Evolutionary conservation across 2,113 vertebrate species (phyloP).

Genomic region (Myiozetetes cayanensis): DNA sequence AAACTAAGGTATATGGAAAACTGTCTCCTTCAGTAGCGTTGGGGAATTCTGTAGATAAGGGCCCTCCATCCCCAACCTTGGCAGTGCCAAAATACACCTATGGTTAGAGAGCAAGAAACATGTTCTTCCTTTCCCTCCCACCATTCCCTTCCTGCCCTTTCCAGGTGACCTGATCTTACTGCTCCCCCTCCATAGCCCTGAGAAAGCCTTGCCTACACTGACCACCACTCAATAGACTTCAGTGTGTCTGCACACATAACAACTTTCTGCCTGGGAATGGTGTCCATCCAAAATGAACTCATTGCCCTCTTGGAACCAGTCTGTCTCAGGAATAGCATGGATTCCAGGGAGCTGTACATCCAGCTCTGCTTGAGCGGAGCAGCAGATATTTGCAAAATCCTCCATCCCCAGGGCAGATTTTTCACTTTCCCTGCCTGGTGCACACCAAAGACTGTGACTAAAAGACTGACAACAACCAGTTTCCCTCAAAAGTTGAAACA

Average conservation of each 20-base stretch:
- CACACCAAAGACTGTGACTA: neutral
- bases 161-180: neutral
- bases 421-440: neutral
- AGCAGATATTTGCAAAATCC: neutral
- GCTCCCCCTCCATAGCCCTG: neutral
- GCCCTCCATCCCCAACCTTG: rapidly evolving
- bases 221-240: no score
- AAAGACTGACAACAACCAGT: neutral
- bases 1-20: neutral
- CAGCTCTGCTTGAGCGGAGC: neutral
- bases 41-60: neutral
- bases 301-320: neutral
- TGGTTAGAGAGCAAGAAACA: neutral
- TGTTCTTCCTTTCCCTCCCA: neutral
- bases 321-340: neutral
- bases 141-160: neutral
- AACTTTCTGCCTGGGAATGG: neutral
- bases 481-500: neutral
- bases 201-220: neutral
- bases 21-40: neutral
- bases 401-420: neutral
- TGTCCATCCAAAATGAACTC: neutral
- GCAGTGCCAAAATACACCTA: neutral
- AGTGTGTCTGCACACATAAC: neutral
- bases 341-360: neutral